phyloP scores from a whole-genome alignment of 2,113 vertebrate genomes.

The Thamnaconus septentrionalis region DNA sequence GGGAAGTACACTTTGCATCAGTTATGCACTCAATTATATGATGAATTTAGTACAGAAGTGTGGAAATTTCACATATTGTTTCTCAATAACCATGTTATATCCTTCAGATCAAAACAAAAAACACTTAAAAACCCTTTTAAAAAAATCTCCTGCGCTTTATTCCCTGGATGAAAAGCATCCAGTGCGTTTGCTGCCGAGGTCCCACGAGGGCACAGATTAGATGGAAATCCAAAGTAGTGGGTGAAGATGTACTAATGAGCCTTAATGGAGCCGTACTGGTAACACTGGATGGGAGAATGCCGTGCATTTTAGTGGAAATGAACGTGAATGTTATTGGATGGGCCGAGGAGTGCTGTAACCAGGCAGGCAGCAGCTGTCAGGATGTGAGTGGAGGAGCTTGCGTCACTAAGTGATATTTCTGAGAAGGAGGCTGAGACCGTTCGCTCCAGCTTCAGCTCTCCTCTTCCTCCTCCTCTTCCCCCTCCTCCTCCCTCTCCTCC shows the following conservation, averaged over 20 bases:
- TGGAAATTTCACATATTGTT: no score
- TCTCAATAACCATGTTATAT: no score
- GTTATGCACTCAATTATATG: no score
- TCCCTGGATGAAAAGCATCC: neutral
- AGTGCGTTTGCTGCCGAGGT: conserved; percentile 8
- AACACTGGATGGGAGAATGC: conserved; percentile 42
- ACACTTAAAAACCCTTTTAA: no score
- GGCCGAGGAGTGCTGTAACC: conserved; percentile 62
- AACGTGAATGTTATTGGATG: conserved; percentile 68
- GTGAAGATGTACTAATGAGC: conserved; percentile 39
- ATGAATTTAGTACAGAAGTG: no score
- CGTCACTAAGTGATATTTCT: conserved; percentile 76
- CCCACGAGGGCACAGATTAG: conserved; percentile 34
- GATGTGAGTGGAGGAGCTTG: conserved; percentile 75
- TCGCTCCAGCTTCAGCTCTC: conserved; percentile 56
- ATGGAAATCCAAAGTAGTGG: conserved; percentile 23
- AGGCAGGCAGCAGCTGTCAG: conserved; percentile 78
- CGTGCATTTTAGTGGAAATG: conserved; percentile 66
- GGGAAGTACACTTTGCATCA: no score
- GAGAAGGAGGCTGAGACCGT: conserved; percentile 67
- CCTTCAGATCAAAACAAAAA: no score
- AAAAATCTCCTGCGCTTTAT: no score
- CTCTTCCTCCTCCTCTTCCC: conserved; percentile 54
- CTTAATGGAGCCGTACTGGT: conserved; percentile 34
- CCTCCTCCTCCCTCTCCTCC: conserved; percentile 16